Base-by-base conservation (phyloP, 2,113 vertebrate genomes). In the Mixornis gularis region DNA sequence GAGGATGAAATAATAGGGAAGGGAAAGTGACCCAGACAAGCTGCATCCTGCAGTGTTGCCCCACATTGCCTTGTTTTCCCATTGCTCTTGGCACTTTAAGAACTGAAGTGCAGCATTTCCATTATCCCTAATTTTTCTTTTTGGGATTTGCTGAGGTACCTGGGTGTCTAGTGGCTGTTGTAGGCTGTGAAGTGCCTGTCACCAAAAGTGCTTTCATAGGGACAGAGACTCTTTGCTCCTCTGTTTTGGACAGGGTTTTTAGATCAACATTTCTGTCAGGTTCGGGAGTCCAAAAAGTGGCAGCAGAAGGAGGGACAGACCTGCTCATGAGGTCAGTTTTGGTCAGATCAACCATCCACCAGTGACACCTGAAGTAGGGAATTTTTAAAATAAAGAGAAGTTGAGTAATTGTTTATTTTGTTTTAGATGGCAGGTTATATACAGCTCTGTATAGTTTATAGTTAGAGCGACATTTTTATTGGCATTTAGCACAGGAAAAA, bases 301-400 rank as follows among this genome's bases (percentile, higher is more conserved):
- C 49, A 69, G 30, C 44, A 44, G 17, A 43, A 3, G 0, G 30
- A 22, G 6, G 27, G 20, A 6, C 12, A 2, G 1, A 29, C 8
- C 29, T 64, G 38, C 21, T 44, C n/a, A 4, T 1, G 3, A 71
- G 40, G 18, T 59, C 69, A 51, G 6, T 12, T 15, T 36, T 43
- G 64, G 68, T 16, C 46, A 70, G 43, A 44, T 25, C 49, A 52
- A 4, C 1, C 0, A 4, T 27, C 49, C 62, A 60, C 36, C n/a
- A 1, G 1, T 5, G n/a, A 9, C 36, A 36, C 36, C 36, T 36
- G 36, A 36, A 36, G 36, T 36, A 36, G 36, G 36, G 36, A 36
- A 36, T 36, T 36, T 36, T 36, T 36, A 36, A 36, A 36, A 36
- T 36, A 36, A 36, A 36, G 36, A 36, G 36, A 36, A 36, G 36